A percentile compares a stretch with the other conserved stretches of the same genome.
Evolutionary conservation across 2,888 invertebrate species (phyloP).

Genomic region (Plusia festucae): DNA sequence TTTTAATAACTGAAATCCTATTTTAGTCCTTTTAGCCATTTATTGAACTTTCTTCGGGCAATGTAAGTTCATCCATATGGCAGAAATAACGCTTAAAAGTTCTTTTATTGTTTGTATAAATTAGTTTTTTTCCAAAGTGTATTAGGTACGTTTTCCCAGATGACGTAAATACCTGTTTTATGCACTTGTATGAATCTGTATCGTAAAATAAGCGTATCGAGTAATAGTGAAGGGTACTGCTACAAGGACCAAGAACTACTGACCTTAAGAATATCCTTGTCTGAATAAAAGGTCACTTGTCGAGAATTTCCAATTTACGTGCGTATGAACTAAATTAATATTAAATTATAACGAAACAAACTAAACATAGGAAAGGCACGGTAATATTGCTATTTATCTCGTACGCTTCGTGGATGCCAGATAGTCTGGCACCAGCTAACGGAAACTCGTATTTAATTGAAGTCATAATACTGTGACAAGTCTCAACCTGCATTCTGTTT

Average conservation of each 20-base stretch:
- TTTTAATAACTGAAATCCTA: no score
- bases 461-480: conserved; percentile 23
- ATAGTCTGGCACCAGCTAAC: conserved; percentile 42
- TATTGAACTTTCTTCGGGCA: no score
- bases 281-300: conserved; percentile 2
- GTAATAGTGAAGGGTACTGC: neutral
- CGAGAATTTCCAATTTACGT: neutral
- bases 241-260: neutral
- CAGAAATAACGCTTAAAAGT: no score
- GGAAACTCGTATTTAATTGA: conserved; percentile 24
- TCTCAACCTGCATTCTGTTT: conserved; percentile 18
- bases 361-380: neutral
- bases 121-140: no score
- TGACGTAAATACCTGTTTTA: no score
- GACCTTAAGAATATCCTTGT: neutral
- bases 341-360: neutral
- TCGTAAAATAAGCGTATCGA: neutral
- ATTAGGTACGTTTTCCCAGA: no score
- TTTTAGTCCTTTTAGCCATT: no score
- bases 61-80: no score
- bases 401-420: neutral
- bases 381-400: neutral
- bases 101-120: no score
- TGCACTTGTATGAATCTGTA: neutral
- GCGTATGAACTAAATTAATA: neutral